Evolutionary conservation across 2,888 invertebrate species (phyloP), one percentile per base, ranked within the genome.

Genomic region (Liopterus haemorrhoidalis): DNA sequence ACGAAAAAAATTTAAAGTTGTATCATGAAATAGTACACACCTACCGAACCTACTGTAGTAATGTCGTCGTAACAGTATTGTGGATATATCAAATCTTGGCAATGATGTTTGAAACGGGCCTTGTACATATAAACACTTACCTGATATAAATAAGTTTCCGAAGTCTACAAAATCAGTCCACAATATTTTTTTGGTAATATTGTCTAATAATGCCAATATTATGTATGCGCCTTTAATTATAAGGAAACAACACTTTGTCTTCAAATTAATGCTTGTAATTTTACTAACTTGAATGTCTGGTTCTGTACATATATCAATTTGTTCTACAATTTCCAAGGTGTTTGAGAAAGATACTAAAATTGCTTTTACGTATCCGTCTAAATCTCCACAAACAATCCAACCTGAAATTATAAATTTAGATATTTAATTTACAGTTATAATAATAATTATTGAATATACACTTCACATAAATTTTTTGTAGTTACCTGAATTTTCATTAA

Each of bases 91-190:
- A n/a, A n/a, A n/a, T n/a, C n/a, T n/a, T n/a, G n/a, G n/a, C n/a
- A n/a, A n/a, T n/a, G n/a, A n/a, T n/a, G n/a, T n/a, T n/a, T n/a
- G n/a, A n/a, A n/a, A n/a, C n/a, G n/a, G n/a, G n/a, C n/a, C n/a
- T n/a, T n/a, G n/a, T n/a, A n/a, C n/a, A n/a, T 2, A 33, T 14
- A 32, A 30, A 22, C 12, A 3, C 25, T 36, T 52, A 64, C 65
- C 62, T 51, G 64, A 59, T 18, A 64, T 60, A 46, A 57, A 60
- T 24, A 57, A 55, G 48, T 62, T 58, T 19, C 60, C 58, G 6
- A 58, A 56, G 49, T 59, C 53, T 12, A 54, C 48, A 16, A 51
- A 46, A 40, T 54, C 52, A 8, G 24, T 19, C 25, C 25, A 45
- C 9, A 18, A 19, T 24, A 45, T 12, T 8, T 15, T 5, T 39